phyloP scores from a whole-genome alignment of 2,888 invertebrate genomes.

The Plagodis pulveraria region DNA sequence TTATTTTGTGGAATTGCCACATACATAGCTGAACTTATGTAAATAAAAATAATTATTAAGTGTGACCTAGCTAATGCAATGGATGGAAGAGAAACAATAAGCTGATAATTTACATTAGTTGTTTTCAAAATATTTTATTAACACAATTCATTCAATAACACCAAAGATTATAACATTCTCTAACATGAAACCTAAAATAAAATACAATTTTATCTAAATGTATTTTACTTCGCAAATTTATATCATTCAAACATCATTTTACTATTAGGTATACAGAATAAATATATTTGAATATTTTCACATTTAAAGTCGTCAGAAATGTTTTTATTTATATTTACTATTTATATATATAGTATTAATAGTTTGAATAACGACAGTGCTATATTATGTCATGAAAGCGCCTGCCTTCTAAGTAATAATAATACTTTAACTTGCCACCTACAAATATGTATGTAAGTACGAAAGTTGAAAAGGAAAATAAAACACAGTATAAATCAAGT shows the following conservation, averaged over 20 bases:
- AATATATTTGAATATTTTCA: slow-evolving; percentile 75
- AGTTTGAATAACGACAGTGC: slow-evolving; percentile 66
- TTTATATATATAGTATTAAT: slow-evolving; percentile 45
- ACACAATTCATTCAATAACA: slow-evolving; percentile 86
- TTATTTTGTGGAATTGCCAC: no score
- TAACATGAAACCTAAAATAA: slow-evolving; percentile 85
- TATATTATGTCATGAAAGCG: slow-evolving; percentile 68
- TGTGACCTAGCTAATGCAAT: not conserved
- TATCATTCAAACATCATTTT: slow-evolving; percentile 83
- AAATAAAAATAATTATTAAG: not conserved
- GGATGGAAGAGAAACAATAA: slow-evolving; percentile 66
- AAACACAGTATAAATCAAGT: slow-evolving; percentile 80
- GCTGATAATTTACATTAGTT: slow-evolving; percentile 77
- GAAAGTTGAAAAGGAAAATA: slow-evolving; percentile 77
- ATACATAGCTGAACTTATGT: no score
- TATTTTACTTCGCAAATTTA: slow-evolving; percentile 82
- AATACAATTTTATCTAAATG: slow-evolving; percentile 81
- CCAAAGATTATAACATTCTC: slow-evolving; percentile 86
- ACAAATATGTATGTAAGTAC: slow-evolving; percentile 33
- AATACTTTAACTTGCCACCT: slow-evolving; percentile 55
- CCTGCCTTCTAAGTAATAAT: slow-evolving; percentile 60
- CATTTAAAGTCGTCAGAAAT: slow-evolving; percentile 74
- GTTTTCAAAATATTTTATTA: slow-evolving; percentile 86
- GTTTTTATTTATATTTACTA: slow-evolving; percentile 58
- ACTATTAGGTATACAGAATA: slow-evolving; percentile 84